phyloP scores from a whole-genome alignment of 2,888 invertebrate genomes.

The Hypomecis punctinalis region DNA sequence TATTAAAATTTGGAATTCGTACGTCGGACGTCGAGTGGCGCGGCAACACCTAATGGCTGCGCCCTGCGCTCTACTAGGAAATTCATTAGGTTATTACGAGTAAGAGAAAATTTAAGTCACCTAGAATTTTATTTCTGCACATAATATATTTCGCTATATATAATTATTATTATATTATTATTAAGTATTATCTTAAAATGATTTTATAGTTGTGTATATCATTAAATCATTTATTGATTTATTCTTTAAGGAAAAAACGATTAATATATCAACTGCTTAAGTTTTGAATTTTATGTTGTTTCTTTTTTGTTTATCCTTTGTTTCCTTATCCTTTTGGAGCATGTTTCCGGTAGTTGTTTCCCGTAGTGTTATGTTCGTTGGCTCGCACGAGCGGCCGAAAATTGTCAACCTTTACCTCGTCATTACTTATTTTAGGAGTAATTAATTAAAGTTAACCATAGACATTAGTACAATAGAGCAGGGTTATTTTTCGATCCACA shows the following conservation, averaged over 20 bases:
- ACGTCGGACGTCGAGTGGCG: constrained; percentile 77
- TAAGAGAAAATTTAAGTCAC: constrained; percentile 85
- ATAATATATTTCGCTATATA: constrained; percentile 86
- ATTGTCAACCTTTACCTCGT: constrained; percentile 84
- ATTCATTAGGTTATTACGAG: constrained; percentile 82
- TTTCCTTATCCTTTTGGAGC: constrained; percentile 69
- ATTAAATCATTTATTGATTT: constrained; percentile 85
- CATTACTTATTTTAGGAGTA: constrained; percentile 82
- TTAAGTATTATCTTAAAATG: constrained; percentile 85
- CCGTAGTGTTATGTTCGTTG: constrained; percentile 61
- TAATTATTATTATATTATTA: constrained; percentile 84
- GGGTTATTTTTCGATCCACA: constrained; percentile 85
- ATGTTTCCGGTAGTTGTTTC: constrained; percentile 63
- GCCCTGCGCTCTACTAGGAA: constrained; percentile 78
- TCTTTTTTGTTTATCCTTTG: constrained; percentile 71
- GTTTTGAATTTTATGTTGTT: constrained; percentile 82
- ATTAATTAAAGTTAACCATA: constrained; percentile 84
- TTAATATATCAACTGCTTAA: constrained; percentile 85
- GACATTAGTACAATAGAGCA: constrained; percentile 84
- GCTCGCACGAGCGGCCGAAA: constrained; percentile 67
- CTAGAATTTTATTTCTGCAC: constrained; percentile 86
- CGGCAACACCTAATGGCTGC: constrained; percentile 46
- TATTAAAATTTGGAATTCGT: constrained; percentile 74
- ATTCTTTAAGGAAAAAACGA: constrained; percentile 83
- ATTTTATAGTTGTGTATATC: constrained; percentile 86